Evolutionary conservation across 2,797 vertebrate genomes (phyloP).

Genomic region (Gephyroberyx darwinii): DNA sequence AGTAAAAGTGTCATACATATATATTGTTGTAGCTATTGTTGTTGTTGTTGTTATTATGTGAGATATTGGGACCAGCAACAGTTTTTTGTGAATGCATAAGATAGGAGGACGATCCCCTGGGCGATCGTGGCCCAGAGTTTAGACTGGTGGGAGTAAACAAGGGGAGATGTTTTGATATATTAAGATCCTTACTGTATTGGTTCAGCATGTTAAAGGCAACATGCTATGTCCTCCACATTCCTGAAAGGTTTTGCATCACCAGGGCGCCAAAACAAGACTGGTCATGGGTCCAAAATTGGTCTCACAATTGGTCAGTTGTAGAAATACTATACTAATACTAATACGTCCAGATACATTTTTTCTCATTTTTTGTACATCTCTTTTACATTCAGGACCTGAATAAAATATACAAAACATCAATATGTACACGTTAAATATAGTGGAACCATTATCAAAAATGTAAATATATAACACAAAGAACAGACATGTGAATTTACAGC

Average conservation of each 20-base stretch:
- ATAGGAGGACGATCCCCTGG: conserved; percentile 57
- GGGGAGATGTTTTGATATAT: conserved; percentile 34
- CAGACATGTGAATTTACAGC: no score
- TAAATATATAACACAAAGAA: no score
- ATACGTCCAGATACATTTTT: no score
- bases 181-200: conserved; percentile 25
- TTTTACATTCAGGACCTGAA: no score
- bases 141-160: conserved; percentile 51
- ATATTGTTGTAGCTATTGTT: not conserved
- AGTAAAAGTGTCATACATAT: not conserved
- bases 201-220: not conserved
- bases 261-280: not conserved
- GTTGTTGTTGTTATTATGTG: conserved; percentile 36
- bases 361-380: no score
- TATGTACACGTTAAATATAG: no score
- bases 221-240: not conserved
- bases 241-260: conserved; percentile 3
- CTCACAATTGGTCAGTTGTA: no score
- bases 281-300: not conserved
- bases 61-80: conserved; percentile 40
- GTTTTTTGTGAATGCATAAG: conserved; percentile 61
- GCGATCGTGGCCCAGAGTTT: conserved; percentile 41
- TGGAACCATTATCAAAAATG: no score
- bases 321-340: no score
- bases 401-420: no score